A percentile compares a stretch with the other conserved stretches of the same genome.
Evolutionary conservation across 2,797 vertebrate species (phyloP).

Genomic region (Emys orbicularis): DNA sequence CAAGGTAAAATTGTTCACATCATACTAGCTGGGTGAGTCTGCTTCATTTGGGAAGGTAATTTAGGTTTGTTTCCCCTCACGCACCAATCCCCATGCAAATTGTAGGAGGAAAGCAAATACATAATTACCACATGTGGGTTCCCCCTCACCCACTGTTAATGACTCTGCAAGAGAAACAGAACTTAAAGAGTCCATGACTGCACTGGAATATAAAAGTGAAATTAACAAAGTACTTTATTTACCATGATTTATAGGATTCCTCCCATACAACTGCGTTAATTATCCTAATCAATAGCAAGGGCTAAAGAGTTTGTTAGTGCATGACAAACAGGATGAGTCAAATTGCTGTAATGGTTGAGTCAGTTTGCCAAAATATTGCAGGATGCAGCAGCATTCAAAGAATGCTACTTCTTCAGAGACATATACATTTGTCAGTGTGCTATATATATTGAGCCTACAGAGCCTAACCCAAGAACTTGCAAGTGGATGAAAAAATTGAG

Average conservation of each 20-base stretch:
- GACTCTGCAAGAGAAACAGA: not conserved
- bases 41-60: not conserved
- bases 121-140: not conserved
- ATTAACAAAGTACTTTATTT: not conserved
- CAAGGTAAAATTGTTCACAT: rapidly evolving
- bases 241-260: not conserved
- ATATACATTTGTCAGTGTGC: rapidly evolving
- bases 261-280: not conserved
- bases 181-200: not conserved
- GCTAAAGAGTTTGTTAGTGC: not conserved
- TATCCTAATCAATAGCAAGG: rapidly evolving
- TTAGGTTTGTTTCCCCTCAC: not conserved
- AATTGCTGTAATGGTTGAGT: not conserved
- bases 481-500: rapidly evolving
- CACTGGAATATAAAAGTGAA: not conserved
- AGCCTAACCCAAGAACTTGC: not conserved
- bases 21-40: too few species aligned
- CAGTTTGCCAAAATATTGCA: not conserved
- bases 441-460: not conserved
- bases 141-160: not conserved
- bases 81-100: not conserved
- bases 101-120: not conserved
- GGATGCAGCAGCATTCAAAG: not conserved
- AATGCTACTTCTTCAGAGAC: not conserved
- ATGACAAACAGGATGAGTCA: not conserved